A percentile compares a stretch with the other conserved stretches of the same genome.
Conservation (phyloP, 2,113 vertebrate species). For the human region DNA sequence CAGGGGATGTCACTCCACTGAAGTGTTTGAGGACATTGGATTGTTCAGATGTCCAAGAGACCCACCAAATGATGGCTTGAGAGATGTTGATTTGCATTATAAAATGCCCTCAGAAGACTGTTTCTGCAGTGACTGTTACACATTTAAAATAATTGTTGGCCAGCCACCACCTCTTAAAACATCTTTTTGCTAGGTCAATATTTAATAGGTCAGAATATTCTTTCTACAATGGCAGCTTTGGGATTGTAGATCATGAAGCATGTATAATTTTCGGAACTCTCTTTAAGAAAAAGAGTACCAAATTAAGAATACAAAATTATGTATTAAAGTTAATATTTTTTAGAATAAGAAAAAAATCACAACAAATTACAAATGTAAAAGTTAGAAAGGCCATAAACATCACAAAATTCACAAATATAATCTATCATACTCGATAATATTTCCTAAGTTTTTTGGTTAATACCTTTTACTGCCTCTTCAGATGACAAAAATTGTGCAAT, state of each 20-base stretch:
- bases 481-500: background rate
- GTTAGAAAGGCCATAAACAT: background rate
- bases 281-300: background rate
- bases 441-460: background rate
- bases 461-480: background rate
- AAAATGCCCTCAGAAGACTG: background rate
- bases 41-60: background rate
- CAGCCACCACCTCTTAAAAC: background rate
- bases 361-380: constrained; percentile 30
- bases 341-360: background rate
- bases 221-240: background rate
- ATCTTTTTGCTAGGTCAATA: background rate
- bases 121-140: background rate
- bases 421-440: background rate
- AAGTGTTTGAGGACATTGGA: background rate
- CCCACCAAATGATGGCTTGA: background rate
- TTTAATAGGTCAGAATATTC: constrained; percentile 21
- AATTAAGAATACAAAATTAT: constrained; percentile 2
- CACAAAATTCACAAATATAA: constrained; percentile 23
- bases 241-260: background rate
- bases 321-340: constrained; percentile 5
- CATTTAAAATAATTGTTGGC: background rate
- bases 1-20: background rate
- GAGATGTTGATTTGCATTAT: background rate
- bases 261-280: background rate